Base-by-base conservation (phyloP, 1,140 invertebrate genomes). In the Cheumatopsyche charites region DNA sequence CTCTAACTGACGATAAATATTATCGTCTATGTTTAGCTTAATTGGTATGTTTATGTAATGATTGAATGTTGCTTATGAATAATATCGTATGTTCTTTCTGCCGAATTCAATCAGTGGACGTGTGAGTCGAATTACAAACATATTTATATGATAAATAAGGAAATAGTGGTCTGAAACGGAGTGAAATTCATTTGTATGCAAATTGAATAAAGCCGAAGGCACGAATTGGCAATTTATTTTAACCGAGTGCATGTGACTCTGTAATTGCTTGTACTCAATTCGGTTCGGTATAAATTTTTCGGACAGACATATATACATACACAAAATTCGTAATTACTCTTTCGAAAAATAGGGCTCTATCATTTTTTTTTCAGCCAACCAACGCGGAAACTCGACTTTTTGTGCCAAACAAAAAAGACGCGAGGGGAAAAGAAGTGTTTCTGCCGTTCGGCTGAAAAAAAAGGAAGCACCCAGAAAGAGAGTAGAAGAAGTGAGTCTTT, bases 301-400 rank as follows among this genome's bases (percentile, higher is more conserved):
- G 42, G 43, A 71, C 61, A 65, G 25, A 67, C 58, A 73, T 43
- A 70, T 9, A 36, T 4, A 9, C 29, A 9, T 4, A 9, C 29
- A 36, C 29, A 71, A 70, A 71, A 71, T 62, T 74, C 73, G 49
- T 74, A 74, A 74, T 74, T 74, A 74, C 73, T 69, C 58, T 13
- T 4, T 9, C 29, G 29, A 36, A 47, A 47, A 47, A 45, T 6
- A 4, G 62, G 67, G 69, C 29, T 9, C 29, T 9, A 9, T 36
- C 9, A 42, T 70, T 47, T 47, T 47, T n/a, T 47, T 47, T 47
- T 36, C 21, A 19, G 17, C 15, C 12, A 21, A 55, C 49, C 6
- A 21, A 29, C 47, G 29, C 63, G 23, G 69, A 74, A 74, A 69
- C 73, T 55, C 11, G 49, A 43, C 69, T 71, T 74, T 74, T 66